Conservation (phyloP, 2,113 vertebrate genomes). For the Nannospalax galili region DNA sequence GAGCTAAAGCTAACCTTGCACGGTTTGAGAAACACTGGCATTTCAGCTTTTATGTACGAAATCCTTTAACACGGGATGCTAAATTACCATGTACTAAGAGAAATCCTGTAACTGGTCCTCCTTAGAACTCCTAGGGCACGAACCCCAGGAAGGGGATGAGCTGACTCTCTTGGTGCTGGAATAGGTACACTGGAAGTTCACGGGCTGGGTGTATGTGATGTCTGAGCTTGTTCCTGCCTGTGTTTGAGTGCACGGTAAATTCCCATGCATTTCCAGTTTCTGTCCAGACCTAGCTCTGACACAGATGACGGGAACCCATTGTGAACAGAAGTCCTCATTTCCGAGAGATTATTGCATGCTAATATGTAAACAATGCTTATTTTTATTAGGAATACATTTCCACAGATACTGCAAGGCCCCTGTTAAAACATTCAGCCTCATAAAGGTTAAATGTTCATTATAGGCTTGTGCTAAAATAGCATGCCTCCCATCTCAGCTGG, state of each 20-base stretch:
- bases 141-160: slow-evolving; percentile 9
- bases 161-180: slow-evolving; percentile 35
- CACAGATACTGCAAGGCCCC: slow-evolving; percentile 70
- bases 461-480: slow-evolving; percentile 73
- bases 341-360: slow-evolving; percentile 61
- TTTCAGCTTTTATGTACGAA: slow-evolving; percentile 85
- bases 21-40: slow-evolving; percentile 68
- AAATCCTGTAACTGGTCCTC: slow-evolving; percentile 68
- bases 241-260: background rate
- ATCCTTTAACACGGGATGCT: slow-evolving; percentile 79
- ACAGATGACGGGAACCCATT: background rate
- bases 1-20: slow-evolving; percentile 72
- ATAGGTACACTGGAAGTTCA: slow-evolving; percentile 18
- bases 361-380: slow-evolving; percentile 76
- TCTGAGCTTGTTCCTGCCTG: background rate
- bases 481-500: slow-evolving; percentile 58
- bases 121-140: slow-evolving; percentile 65
- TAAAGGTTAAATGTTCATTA: slow-evolving; percentile 83
- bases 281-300: slow-evolving; percentile 58
- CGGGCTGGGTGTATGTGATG: accelerated
- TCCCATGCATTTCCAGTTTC: too few species aligned
- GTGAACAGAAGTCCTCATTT: slow-evolving; percentile 75
- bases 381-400: slow-evolving; percentile 82
- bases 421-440: slow-evolving; percentile 84
- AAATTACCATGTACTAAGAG: slow-evolving; percentile 65